A percentile compares a stretch with the other conserved stretches of the same genome.
Evolutionary conservation across 2,888 invertebrate genomes (phyloP).

Genomic region (Caenorhabditis drosophilae): DNA sequence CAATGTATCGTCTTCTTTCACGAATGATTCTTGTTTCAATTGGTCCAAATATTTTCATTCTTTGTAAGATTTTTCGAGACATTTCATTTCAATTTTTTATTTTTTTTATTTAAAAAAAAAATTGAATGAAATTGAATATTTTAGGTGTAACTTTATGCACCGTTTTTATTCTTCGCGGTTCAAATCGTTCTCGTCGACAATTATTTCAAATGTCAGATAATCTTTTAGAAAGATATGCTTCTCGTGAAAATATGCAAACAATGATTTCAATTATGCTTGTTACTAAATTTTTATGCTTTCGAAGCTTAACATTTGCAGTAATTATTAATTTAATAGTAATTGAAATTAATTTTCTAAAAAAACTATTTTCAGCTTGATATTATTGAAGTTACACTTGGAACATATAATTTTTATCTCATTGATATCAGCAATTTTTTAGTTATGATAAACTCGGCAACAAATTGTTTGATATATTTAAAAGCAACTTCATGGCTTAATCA

Average conservation of each 20-base stretch:
- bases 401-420: constrained; percentile 37
- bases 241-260: constrained; percentile 60
- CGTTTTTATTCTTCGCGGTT: constrained; percentile 56
- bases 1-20: constrained; percentile 52
- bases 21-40: constrained; percentile 63
- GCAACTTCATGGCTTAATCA: constrained; percentile 56
- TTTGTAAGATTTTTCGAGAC: too few species aligned
- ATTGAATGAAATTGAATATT: too few species aligned
- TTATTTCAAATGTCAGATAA: constrained; percentile 62
- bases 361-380: constrained; percentile 56
- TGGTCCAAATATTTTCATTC: constrained; percentile 62
- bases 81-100: too few species aligned
- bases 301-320: constrained; percentile 59
- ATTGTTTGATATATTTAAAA: constrained; percentile 62
- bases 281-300: constrained; percentile 56
- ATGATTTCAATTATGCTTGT: constrained; percentile 62
- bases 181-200: constrained; percentile 55
- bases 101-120: too few species aligned
- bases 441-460: constrained; percentile 64
- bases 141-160: constrained; percentile 50
- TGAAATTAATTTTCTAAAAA: background rate
- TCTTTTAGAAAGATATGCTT: constrained; percentile 55
- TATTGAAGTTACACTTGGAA: constrained; percentile 53
- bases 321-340: constrained; percentile 9
- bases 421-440: constrained; percentile 61